Evolutionary conservation across 2,888 invertebrate species (phyloP).

Genomic region (Chaetogeoica ovagalla): DNA sequence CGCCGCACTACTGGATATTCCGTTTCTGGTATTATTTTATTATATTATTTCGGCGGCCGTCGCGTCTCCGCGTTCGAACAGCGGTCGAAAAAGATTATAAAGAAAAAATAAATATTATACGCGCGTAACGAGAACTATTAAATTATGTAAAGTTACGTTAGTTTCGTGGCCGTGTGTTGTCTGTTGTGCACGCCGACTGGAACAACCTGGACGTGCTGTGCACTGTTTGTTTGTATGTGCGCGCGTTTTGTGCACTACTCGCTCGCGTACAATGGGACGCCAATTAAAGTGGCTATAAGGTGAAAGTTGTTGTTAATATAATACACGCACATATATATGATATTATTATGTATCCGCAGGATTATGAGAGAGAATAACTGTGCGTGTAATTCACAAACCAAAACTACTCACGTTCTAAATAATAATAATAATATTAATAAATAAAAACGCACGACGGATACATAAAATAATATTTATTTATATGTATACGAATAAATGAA

Average conservation of each 20-base stretch:
- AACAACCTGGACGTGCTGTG: background rate
- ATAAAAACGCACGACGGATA: constrained; percentile 14
- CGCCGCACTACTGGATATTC: no score
- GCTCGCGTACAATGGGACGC: constrained; percentile 41
- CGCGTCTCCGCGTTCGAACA: background rate
- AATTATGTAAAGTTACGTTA: constrained; percentile 53
- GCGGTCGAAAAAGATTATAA: background rate
- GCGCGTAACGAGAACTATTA: background rate
- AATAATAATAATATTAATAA: no score
- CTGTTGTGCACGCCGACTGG: background rate
- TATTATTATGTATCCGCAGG: constrained; percentile 19
- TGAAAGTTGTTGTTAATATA: constrained; percentile 47
- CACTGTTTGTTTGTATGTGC: background rate
- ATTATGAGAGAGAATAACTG: constrained; percentile 37
- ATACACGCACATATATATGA: background rate
- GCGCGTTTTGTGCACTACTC: background rate
- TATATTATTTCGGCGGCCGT: no score
- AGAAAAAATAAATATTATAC: background rate
- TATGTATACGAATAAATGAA: background rate
- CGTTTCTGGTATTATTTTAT: no score
- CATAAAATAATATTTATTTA: background rate
- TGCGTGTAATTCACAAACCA: constrained; percentile 22
- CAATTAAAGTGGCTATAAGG: constrained; percentile 41
- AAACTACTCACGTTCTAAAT: constrained; percentile 46
- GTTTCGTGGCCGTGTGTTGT: no score